Base-by-base conservation (phyloP, 2,797 vertebrate species). In the Hylomyscus alleni region DNA sequence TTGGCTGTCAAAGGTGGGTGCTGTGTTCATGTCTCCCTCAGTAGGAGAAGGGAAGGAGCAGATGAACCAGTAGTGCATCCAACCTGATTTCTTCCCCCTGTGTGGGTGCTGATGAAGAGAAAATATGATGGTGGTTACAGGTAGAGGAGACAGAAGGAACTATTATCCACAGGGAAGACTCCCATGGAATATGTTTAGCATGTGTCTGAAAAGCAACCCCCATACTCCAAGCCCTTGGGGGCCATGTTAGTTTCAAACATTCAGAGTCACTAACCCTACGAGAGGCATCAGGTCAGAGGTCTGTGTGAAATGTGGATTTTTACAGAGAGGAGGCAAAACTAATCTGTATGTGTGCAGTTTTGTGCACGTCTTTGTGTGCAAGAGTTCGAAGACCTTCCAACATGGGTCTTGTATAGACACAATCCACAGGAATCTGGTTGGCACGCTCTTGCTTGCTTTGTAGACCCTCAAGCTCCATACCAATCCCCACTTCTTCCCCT, bases 1-100 rank as follows among this genome's bases (percentile, higher is more conserved):
- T 34, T 98, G 92, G 1, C 94, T 96, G 98, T 95, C 95, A 94
- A 94, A 96, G 8, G 40, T 96, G 94, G 95, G 89, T 24, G 52
- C 89, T 62, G 73, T 88, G 92, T 93, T 26, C 15, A 2, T 4
- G 4, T 17, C 29, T 40, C 56, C 44, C 62, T 2, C 0, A 6
- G 58, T 56, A 89, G 65, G 65, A n/a, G 52, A 15, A 31, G 11
- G 19, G 22, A 12, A 6, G 0, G 0, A 26, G 19, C 0, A n/a
- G 75, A 2, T 0, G 0, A 2, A 34, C 82, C 85, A 22, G 40
- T 69, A 9, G 62, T 52, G 22, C 3, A 78, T 72, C 60, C 4
- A 0, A 40, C 85, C 76, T 0, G 5, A 75, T 17, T n/a, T 20
- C 50, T 19, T 37, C 5, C 40, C 44, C 40, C 56, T 31, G 62